A percentile compares a stretch with the other conserved stretches of the same genome.
Evolutionary conservation across 1,140 invertebrate species (phyloP).

Genomic region (Drosophila pruinosa): DNA sequence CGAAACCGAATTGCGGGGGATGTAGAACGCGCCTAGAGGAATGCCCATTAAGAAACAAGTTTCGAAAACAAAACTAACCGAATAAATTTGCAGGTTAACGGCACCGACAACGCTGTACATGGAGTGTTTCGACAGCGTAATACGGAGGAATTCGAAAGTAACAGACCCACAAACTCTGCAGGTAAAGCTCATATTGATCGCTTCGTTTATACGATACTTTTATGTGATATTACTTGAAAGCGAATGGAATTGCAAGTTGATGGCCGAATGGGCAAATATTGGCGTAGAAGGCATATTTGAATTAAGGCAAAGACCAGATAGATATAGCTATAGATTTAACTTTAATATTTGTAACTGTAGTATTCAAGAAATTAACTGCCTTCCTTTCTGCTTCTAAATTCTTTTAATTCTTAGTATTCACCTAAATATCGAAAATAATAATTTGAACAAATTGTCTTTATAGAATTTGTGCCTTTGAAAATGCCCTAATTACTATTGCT

Average conservation of each 20-base stretch:
- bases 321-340: not conserved
- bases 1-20: conserved; percentile 12
- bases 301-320: not conserved
- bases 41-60: conserved; percentile 9
- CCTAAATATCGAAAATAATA: no score
- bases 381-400: no score
- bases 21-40: not conserved
- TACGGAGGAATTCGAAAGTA: conserved; percentile 71
- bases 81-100: conserved; percentile 65
- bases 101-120: conserved; percentile 69
- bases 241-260: conserved; percentile 27
- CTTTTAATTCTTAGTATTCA: no score
- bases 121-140: conserved; percentile 75
- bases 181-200: conserved; percentile 41
- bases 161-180: conserved; percentile 52
- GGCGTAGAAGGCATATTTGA: not conserved
- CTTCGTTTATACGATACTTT: conserved; percentile 5
- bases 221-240: conserved; percentile 20
- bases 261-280: not conserved
- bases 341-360: no score
- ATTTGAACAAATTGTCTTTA: no score
- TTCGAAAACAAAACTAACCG: conserved; percentile 36
- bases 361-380: no score
- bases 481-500: not conserved
- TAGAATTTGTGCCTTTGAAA: no score